Conservation (phyloP, 2,113 vertebrate species). For the Hystrix brachyura region DNA sequence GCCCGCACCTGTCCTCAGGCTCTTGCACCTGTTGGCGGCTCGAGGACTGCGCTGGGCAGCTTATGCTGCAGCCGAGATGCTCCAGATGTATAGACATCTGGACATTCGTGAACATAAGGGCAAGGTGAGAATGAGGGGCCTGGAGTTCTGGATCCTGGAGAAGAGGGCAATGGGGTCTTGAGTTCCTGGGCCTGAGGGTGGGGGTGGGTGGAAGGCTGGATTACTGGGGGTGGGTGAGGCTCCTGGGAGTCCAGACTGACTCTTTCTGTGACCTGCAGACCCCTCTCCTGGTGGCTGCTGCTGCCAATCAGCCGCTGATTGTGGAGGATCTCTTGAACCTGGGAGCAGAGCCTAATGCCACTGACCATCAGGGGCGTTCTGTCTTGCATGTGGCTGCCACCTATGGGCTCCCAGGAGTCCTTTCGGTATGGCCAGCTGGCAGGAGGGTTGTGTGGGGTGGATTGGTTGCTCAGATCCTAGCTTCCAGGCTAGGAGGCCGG, state of each 20-base stretch:
- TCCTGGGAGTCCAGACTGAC: not conserved
- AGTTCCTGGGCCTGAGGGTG: not conserved
- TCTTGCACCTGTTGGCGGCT: slow-evolving; percentile 94
- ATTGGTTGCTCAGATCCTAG: not conserved
- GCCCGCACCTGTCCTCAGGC: slow-evolving; percentile 82
- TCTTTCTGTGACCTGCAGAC: slow-evolving; percentile 86
- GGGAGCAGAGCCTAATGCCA: slow-evolving; percentile 91
- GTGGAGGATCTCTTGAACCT: slow-evolving; percentile 92
- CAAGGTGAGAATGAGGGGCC: slow-evolving; percentile 87
- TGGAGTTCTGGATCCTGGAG: too few species aligned
- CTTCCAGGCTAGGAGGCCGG: not conserved
- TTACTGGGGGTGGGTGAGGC: not conserved
- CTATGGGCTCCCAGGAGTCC: slow-evolving; percentile 91
- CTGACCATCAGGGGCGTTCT: slow-evolving; percentile 93
- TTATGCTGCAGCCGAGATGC: slow-evolving; percentile 91
- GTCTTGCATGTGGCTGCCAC: slow-evolving; percentile 93
- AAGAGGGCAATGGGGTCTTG: not conserved
- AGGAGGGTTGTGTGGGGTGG: not conserved
- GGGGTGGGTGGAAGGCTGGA: not conserved
- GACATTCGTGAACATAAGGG: slow-evolving; percentile 95
- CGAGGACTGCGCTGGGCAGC: slow-evolving; percentile 92
- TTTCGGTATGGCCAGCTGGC: slow-evolving; percentile 87
- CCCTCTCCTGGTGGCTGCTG: slow-evolving; percentile 93
- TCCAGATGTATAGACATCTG: slow-evolving; percentile 87
- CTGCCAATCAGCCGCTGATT: slow-evolving; percentile 94